Base-by-base conservation (phyloP, 2,888 invertebrate genomes). In the Linyphia triangularis region DNA sequence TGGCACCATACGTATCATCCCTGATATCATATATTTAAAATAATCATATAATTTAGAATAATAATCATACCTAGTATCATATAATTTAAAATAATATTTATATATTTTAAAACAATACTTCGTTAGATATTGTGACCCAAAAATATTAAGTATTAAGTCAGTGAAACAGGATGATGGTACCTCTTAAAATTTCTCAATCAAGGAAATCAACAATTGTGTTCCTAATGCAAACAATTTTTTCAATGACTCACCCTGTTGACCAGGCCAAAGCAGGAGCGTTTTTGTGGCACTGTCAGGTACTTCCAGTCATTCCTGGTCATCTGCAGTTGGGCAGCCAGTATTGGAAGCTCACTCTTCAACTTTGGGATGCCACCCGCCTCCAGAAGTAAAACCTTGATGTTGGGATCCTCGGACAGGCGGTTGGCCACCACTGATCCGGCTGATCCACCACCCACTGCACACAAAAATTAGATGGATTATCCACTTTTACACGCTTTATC, bases 331-430 rank as follows among this genome's bases (percentile, higher is more conserved):
- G 91, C 89, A 3, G 91, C 91, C 95, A 97, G 96, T 2, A 97
- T 96, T 0, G 97, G 97, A 72, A 97, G 96, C 92, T 97, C 97
- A 0, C 96, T 95, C 0, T 97, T 97, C 0, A 97, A 96, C 0
- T 97, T 96, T 1, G 92, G 92, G 40, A 91, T 89, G 2, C 91
- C 91, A 6, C 92, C 92, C 0, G 92, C 92, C 91, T 92, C 92
- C 33, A 92, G 77, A 33, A 92, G 85, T 28, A 92, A 90, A 9
- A 92, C 92, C 40, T 79, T 89, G 13, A 90, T 85, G 6, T 61
- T n/a, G 0, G 90, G 89, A 69, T 91, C 90, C 89, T 92, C 92
- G 7, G 91, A 90, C 28, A 92, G 89, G 13, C 92, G 90, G 67
- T 90, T 91, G 16, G 92, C 92, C 6, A 92, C 89, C 28, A 91